Evolutionary conservation across 92 coral and sea anemone genomes (phyloP), one percentile per base, ranked within the genome.

Genomic region (Epizoanthus stellaris): DNA sequence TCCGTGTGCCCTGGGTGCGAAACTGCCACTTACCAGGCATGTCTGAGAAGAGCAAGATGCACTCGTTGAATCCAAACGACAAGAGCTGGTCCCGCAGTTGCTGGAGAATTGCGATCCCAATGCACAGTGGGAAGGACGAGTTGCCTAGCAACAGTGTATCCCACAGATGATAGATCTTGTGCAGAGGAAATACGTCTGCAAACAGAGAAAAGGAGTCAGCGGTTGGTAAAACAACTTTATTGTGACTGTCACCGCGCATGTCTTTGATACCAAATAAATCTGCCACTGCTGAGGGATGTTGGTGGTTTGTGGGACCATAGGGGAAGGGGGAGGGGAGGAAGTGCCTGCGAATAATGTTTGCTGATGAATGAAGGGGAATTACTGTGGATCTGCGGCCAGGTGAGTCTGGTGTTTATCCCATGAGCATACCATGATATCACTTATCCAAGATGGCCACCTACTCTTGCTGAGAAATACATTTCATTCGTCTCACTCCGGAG

Each of bases 51-150:
- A 97, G 94, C 43, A 97, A 82, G 62, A 97, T 97, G 43, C 99
- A 97, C 75, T 97, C 99, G 62, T 97, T 97, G 82, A 97, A 97
- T 11, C 99, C 99, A 89, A 91, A 97, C 20, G 99, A 94, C 68
- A 97, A 86, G 16, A 97, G 91, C 84, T 97, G 99, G 83, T 95
- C 97, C 19, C 98, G 94, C 68, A 97, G 76, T 84, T 97, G 99
- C 57, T 97, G 98, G 10, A 97, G 92, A 60, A 97, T 97, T 16
- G 99, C 99, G 84, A 97, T 95, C 38, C 99, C 99, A 40, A 97
- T 95, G 89, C 94, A 94, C 70, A 95, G 90, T 61, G 99, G 99
- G 88, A 94, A 97, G n/a, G 99, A 97, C 21, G 99, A 90, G 90
- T 95, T 94, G 86, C 98, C 98, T 34, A 97, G 95, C 90, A 97